Evolutionary conservation across 2,888 invertebrate genomes (phyloP).

Genomic region (Drosophila buzzatii): DNA sequence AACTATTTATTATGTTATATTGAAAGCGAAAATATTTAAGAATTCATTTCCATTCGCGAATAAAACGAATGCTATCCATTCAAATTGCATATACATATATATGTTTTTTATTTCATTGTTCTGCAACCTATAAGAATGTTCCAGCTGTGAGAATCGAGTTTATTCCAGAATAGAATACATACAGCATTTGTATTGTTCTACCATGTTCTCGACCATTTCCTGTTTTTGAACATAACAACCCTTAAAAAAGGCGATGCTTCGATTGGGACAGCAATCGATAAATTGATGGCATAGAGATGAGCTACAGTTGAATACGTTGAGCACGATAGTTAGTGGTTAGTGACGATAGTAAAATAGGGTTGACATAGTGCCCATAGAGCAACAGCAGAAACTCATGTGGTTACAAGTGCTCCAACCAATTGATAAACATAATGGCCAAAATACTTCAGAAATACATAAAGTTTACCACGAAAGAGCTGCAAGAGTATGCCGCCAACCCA

Average conservation of each 20-base stretch:
- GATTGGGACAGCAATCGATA: conserved; percentile 23
- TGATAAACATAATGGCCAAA: conserved; percentile 74
- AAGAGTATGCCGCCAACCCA: conserved; percentile 85
- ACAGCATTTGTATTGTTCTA: conserved; percentile 3
- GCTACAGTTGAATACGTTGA: background rate
- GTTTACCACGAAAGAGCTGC: conserved; percentile 85
- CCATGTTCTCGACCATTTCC: conserved; percentile 13
- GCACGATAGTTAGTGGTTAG: conserved; percentile 20
- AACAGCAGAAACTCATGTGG: conserved; percentile 61
- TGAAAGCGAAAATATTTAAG: conserved; percentile 46
- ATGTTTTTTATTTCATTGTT: background rate
- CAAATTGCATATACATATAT: background rate
- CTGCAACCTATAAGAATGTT: conserved; percentile 11
- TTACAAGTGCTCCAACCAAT: conserved; percentile 7
- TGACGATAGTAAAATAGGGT: conserved; percentile 29
- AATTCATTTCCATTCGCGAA: conserved; percentile 43
- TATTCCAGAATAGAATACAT: conserved; percentile 2
- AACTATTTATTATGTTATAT: conserved; percentile 67
- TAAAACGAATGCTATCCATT: conserved; percentile 46
- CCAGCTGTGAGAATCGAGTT: conserved; percentile 12
- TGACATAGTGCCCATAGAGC: conserved; percentile 22
- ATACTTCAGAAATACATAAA: conserved; percentile 82
- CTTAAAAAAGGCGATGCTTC: conserved; percentile 12
- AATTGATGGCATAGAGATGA: background rate
- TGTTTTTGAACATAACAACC: conserved; percentile 32